These are phyloP conservation scores for Cariama cristata DNA, from an alignment of 2,113 vertebrate species.

Conservation along the genomic window DNA sequence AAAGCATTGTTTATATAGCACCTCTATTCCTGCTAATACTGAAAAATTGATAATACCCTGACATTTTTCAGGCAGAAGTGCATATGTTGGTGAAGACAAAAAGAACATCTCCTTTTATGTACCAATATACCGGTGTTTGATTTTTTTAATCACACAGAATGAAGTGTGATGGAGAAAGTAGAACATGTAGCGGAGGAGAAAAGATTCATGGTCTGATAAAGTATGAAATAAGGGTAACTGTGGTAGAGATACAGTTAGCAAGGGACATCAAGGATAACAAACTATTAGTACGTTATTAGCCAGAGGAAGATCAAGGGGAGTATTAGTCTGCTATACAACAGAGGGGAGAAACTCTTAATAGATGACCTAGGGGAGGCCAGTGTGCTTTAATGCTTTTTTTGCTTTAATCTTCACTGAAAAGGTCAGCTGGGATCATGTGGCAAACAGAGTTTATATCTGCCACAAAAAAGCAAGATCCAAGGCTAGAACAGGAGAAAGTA, in stretches of 20 bases:
- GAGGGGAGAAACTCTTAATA: slow-evolving; percentile 8
- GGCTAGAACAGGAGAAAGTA: slow-evolving; percentile 6
- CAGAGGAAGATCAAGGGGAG: neutral
- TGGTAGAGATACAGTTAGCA: neutral
- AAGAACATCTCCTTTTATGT: neutral
- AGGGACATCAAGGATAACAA: neutral
- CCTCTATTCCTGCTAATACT: slow-evolving; percentile 28
- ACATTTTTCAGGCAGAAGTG: neutral
- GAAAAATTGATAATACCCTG: slow-evolving; percentile 34
- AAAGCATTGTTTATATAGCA: slow-evolving; percentile 32
- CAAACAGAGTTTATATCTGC: slow-evolving; percentile 25
- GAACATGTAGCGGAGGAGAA: neutral
- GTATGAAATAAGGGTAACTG: neutral
- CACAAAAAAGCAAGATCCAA: neutral
- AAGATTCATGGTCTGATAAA: neutral
- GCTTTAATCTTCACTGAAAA: slow-evolving; percentile 46
- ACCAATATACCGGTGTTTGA: neutral
- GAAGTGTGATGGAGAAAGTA: neutral
- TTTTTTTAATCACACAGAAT: neutral
- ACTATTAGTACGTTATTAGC: neutral
- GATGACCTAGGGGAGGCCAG: slow-evolving; percentile 38
- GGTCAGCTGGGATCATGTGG: slow-evolving; percentile 47
- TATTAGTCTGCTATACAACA: neutral
- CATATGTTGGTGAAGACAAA: neutral
- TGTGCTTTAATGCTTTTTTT: slow-evolving; percentile 42